These are phyloP conservation scores for Steinernema carpocapsae DNA, from an alignment of 2,888 invertebrate species.

Conservation along the genomic window DNA sequence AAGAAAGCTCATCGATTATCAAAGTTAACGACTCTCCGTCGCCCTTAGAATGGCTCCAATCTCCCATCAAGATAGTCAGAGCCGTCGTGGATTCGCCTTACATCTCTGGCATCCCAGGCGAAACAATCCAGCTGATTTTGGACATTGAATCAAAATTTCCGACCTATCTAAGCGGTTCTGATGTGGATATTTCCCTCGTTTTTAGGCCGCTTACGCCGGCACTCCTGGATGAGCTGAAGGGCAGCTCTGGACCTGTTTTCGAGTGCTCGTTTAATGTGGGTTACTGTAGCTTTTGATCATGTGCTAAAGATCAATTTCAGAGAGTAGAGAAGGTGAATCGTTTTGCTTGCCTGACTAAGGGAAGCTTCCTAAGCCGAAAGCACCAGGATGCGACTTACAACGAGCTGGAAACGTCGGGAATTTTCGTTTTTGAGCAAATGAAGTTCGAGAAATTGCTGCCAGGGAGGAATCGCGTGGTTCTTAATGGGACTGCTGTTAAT, in stretches of 20 bases:
- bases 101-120: neutral
- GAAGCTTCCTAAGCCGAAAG: conserved; percentile 7
- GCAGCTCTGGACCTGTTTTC: conserved; percentile 42
- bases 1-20: neutral
- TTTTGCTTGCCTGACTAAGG: conserved; percentile 14
- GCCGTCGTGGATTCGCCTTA: neutral
- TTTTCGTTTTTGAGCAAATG: neutral
- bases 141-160: conserved; percentile 5
- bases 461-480: neutral
- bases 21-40: neutral
- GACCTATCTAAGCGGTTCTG: conserved; percentile 2
- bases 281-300: neutral
- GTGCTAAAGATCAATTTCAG: neutral
- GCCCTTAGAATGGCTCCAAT: neutral
- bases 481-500: neutral
- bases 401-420: neutral
- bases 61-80: neutral
- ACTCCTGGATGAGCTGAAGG: conserved; percentile 30
- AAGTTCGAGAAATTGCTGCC: neutral
- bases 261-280: conserved; percentile 36
- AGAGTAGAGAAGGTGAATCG: conserved; percentile 32
- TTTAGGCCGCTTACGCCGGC: conserved; percentile 16
- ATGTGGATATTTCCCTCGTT: conserved; percentile 12
- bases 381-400: neutral
- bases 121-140: neutral